Evolutionary conservation across 2,113 vertebrate species (phyloP).

Genomic region (Cariama cristata): DNA sequence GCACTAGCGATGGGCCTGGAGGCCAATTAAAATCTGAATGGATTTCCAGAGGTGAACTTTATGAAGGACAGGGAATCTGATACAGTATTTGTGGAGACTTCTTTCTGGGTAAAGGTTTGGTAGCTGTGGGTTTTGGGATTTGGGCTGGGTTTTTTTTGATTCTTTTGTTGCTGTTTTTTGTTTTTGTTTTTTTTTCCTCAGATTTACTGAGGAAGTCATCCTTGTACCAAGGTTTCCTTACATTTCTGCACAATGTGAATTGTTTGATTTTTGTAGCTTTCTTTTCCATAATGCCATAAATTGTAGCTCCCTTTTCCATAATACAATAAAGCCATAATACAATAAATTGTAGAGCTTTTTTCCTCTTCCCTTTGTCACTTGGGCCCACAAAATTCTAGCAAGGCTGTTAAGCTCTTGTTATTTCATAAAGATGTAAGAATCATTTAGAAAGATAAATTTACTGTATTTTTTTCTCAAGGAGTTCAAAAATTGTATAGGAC

Average conservation of each 20-base stretch:
- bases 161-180: neutral
- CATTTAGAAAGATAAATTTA: neutral
- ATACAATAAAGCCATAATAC: neutral
- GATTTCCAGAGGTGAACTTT: neutral
- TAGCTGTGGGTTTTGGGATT: rapidly evolving
- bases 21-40: neutral
- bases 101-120: neutral
- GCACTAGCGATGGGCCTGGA: neutral
- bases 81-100: neutral
- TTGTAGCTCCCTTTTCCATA: neutral
- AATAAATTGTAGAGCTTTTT: neutral
- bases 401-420: neutral
- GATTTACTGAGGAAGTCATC: neutral
- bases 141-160: rapidly evolving
- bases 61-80: neutral
- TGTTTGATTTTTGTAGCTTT: neutral
- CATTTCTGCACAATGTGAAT: neutral
- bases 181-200: no score
- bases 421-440: neutral
- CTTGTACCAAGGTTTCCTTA: neutral
- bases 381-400: neutral
- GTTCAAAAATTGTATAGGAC: neutral
- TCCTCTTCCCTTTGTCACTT: neutral
- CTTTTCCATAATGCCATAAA: neutral
- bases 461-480: neutral